Evolutionary conservation across 2,113 vertebrate genomes (phyloP), one percentile per base, ranked within the genome.

Genomic region (Trematocara zebra): DNA sequence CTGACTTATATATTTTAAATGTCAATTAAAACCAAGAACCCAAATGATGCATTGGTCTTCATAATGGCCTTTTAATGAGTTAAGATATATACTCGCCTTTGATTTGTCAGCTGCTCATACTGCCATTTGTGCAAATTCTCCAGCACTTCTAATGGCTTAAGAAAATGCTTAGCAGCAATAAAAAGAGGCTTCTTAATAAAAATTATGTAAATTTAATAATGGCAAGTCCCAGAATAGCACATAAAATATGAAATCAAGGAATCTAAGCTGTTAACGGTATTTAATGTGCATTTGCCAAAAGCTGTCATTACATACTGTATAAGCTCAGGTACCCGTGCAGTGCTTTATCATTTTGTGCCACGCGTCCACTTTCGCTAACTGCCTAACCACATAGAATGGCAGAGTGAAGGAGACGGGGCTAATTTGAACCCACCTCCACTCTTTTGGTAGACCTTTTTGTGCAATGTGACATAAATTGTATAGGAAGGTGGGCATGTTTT

Each of bases 1-100:
- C 94, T 95, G 94, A 94, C 82, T 94, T 95, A 93, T 93, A 95
- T 92, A 87, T 94, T 92, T 94, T 93, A 94, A 95, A 95, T 95
- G 95, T 93, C 94, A 95, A 92, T 96, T 96, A 94, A 94, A 95
- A 92, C 83, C 67, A 83, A 80, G 92, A 94, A 90, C 85, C 53
- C 72, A 95, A 96, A 95, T 95, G 94, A 96, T 93, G 90, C 94
- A 95, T 93, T 93, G 89, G 92, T 86, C 57, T 89, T 89, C 89
- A 79, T 96, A 96, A 96, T 95, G 92, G 86, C 85, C 72, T 95
- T 96, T 96, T 96, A 95, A 96, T 91, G 95, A 95, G 87, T 89
- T 86, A 87, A 84, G 92, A 93, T 93, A 84, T 94, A 87, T 42
- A 89, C 90, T 94, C 92, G 88, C 89, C 78, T 91, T 87, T 93